A percentile compares a stretch with the other conserved stretches of the same genome.
Conservation (phyloP, 2,888 invertebrate species). For the Sthenelais limicola region DNA sequence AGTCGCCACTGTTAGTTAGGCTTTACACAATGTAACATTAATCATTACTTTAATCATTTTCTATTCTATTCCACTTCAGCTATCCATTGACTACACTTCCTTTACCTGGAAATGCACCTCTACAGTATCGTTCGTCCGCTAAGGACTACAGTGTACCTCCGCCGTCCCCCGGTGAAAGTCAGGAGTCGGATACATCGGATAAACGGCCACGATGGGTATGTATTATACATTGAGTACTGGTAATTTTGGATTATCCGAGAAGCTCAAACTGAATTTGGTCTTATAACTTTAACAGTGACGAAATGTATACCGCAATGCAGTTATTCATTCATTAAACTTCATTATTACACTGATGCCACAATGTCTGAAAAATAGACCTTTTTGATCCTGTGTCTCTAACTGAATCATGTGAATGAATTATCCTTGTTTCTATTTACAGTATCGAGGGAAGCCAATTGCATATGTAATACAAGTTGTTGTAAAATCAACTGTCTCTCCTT, state of each 20-base stretch:
- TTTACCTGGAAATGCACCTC: conserved; percentile 90
- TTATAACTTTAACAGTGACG: too few species aligned
- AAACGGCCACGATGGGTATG: conserved; percentile 47
- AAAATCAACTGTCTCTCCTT: conserved; percentile 84
- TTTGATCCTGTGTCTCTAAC: too few species aligned
- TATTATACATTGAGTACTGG: too few species aligned
- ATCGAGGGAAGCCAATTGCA: conserved; percentile 73
- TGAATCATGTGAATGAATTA: too few species aligned
- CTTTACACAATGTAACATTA: too few species aligned
- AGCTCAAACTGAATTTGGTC: too few species aligned
- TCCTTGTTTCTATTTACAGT: conserved; percentile 63
- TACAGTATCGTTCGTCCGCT: conserved; percentile 73
- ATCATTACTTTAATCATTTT: too few species aligned
- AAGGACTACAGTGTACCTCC: conserved; percentile 64
- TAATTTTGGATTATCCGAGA: too few species aligned
- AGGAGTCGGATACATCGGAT: conserved; percentile 11
- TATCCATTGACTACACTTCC: conserved; percentile 77
- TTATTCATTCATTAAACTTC: neutral
- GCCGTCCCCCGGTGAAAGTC: conserved; percentile 56
- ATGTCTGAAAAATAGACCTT: too few species aligned
- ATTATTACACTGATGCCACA: too few species aligned
- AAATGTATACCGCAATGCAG: neutral
- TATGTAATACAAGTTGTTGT: conserved; percentile 74
- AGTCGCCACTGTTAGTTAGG: too few species aligned
- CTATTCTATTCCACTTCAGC: conserved; percentile 52